Conservation (phyloP, 2,113 vertebrate genomes). For the Catharus fuscescens region DNA sequence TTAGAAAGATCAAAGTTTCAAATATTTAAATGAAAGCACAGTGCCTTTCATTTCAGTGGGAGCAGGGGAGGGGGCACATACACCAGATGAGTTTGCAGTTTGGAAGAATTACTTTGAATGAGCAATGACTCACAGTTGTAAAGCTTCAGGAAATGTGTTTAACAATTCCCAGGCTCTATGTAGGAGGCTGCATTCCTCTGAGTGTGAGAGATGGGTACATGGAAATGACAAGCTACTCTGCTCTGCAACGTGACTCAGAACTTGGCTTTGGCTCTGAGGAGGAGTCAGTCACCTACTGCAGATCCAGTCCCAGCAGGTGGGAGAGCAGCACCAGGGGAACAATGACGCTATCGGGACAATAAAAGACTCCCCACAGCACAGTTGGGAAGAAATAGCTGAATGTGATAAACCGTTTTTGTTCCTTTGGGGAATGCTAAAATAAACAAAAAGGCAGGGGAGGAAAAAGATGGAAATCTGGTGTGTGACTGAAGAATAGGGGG, state of each 20-base stretch:
- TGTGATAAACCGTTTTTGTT: not conserved
- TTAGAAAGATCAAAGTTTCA: not conserved
- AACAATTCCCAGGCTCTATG: constrained; percentile 55
- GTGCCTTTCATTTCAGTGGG: constrained; percentile 15
- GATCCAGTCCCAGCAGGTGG: constrained; percentile 43
- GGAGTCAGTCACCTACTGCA: constrained; percentile 17
- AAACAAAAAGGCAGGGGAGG: not conserved
- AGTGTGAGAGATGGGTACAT: constrained; percentile 16
- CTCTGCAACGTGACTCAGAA: constrained; percentile 44
- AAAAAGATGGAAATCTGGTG: not conserved
- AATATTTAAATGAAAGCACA: not conserved
- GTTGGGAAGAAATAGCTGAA: constrained; percentile 14
- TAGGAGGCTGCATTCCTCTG: constrained; percentile 57
- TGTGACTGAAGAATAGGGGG: not conserved
- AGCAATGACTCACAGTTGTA: constrained; percentile 48
- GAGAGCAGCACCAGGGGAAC: not conserved
- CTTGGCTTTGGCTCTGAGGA: constrained; percentile 47
- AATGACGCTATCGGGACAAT: not conserved
- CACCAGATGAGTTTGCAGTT: constrained; percentile 11
- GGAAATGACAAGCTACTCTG: not conserved
- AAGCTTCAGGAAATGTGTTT: constrained; percentile 53
- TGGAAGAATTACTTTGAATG: constrained; percentile 24
- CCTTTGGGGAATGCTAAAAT: constrained; percentile 12
- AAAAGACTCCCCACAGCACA: not conserved
- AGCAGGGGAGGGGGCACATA: not conserved